These are phyloP conservation scores for Halesus radiatus DNA, from an alignment of 1,140 invertebrate genomes.

Conservation along the genomic window DNA sequence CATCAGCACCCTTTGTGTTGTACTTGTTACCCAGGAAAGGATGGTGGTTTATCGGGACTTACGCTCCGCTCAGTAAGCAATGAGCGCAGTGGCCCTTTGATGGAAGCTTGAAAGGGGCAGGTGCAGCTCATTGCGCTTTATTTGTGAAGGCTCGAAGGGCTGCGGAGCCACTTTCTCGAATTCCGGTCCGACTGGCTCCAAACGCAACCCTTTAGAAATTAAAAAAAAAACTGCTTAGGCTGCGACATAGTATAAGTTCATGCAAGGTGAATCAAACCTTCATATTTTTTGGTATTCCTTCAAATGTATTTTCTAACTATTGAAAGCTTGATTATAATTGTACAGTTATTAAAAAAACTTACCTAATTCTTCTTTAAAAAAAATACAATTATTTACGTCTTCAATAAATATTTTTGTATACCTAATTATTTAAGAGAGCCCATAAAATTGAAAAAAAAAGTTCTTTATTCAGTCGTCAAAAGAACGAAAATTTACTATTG, in stretches of 20 bases:
- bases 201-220: conserved; percentile 25
- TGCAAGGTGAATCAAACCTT: no score
- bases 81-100: conserved; percentile 44
- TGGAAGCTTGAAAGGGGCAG: conserved; percentile 42
- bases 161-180: conserved; percentile 22
- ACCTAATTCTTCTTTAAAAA: no score
- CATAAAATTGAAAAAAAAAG: no score
- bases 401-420: no score
- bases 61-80: background rate
- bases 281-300: no score
- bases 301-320: no score
- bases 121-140: conserved; percentile 55
- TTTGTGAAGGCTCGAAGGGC: conserved; percentile 53
- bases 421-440: no score
- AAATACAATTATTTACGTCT: no score
- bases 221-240: conserved; percentile 24
- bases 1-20: conserved; percentile 21
- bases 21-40: conserved; percentile 54
- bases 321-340: no score
- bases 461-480: no score
- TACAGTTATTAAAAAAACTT: no score
- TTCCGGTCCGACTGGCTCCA: conserved; percentile 22
- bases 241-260: background rate
- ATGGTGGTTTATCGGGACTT: conserved; percentile 46
- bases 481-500: no score